phyloP scores from a whole-genome alignment of 2,888 invertebrate species.

The Tipula unca region DNA sequence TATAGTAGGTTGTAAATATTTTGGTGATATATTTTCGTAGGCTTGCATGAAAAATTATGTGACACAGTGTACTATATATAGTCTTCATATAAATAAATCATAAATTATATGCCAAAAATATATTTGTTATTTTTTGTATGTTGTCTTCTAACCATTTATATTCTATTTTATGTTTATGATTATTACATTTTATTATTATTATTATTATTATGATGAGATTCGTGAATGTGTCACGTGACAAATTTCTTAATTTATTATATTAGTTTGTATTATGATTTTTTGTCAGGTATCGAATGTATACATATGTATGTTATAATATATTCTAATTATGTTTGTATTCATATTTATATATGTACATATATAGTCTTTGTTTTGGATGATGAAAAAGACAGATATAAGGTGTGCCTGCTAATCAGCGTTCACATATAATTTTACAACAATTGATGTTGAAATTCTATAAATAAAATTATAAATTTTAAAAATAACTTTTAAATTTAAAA shows the following conservation, averaged over 20 bases:
- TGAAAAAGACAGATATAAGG: too few species aligned
- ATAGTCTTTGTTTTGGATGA: too few species aligned
- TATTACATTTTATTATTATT: conserved; percentile 14
- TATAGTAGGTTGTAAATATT: neutral
- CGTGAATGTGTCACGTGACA: neutral
- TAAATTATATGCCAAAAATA: neutral
- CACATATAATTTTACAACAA: too few species aligned
- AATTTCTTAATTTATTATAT: conserved; percentile 4
- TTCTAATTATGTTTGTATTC: neutral
- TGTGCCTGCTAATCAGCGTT: too few species aligned
- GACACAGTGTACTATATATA: neutral
- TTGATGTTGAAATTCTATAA: too few species aligned
- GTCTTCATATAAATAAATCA: neutral
- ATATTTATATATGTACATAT: neutral
- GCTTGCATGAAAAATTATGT: neutral
- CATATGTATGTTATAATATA: neutral
- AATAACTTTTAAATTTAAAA: too few species aligned
- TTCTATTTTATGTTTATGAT: conserved; percentile 8
- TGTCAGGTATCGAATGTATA: neutral
- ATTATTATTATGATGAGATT: neutral
- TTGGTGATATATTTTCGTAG: neutral
- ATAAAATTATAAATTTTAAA: too few species aligned
- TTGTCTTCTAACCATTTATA: neutral
- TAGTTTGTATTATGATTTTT: neutral
- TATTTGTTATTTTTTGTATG: neutral